Conservation (phyloP, 2,888 invertebrate species). For the Metallyticus violacea region DNA sequence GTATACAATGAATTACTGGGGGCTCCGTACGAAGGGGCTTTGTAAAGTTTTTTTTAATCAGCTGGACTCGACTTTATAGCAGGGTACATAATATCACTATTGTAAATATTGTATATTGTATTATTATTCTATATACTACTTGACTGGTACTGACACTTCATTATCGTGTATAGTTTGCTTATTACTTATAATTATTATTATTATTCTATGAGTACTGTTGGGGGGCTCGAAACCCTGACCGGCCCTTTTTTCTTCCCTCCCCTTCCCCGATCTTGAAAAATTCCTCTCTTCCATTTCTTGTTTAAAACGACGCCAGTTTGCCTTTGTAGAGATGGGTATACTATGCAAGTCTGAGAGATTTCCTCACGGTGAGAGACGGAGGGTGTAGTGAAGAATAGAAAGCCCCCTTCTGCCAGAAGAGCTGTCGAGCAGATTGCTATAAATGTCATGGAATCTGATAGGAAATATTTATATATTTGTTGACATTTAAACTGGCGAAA, state of each 20-base stretch:
- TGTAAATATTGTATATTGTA: constrained; percentile 20
- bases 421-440: no score
- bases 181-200: background rate
- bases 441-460: no score
- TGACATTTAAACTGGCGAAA: no score
- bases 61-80: constrained; percentile 16
- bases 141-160: constrained; percentile 11
- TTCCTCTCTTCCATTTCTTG: background rate
- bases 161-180: constrained; percentile 1
- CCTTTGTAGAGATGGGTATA: background rate
- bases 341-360: background rate
- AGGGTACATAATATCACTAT: constrained; percentile 29
- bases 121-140: constrained; percentile 7
- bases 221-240: background rate
- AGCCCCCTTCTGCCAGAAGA: no score
- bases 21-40: background rate
- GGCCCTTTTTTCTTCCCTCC: background rate
- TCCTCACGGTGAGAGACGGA: background rate
- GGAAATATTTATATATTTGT: no score
- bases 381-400: background rate
- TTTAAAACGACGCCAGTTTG: background rate
- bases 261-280: background rate
- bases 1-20: background rate
- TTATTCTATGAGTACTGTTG: background rate
- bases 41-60: background rate